These are phyloP conservation scores for Stratiomys singularior DNA, from an alignment of 2,888 invertebrate genomes.

Conservation along the genomic window DNA sequence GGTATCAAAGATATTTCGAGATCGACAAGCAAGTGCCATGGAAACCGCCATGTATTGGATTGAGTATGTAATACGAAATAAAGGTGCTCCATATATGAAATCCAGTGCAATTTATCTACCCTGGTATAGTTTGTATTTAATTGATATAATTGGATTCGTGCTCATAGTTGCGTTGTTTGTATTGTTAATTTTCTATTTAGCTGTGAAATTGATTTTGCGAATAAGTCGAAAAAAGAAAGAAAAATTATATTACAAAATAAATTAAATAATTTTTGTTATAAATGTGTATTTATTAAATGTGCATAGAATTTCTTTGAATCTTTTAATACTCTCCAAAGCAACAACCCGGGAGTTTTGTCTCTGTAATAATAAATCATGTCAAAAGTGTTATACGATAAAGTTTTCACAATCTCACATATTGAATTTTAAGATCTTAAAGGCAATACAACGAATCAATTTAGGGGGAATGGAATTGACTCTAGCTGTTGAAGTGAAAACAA, in stretches of 20 bases:
- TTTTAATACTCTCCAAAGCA: too few relatives aligned
- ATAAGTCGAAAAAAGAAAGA: conserved; percentile 11
- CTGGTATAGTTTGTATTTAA: conserved; percentile 61
- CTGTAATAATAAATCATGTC: too few relatives aligned
- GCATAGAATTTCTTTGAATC: too few relatives aligned
- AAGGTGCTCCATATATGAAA: conserved; percentile 61
- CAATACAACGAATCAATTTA: too few relatives aligned
- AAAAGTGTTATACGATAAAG: too few relatives aligned
- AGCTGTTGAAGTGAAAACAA: too few relatives aligned
- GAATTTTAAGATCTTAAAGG: too few relatives aligned
- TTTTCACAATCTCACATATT: too few relatives aligned
- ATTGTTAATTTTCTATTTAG: conserved; percentile 13
- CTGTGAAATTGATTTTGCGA: not conserved
- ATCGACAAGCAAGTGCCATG: conserved; percentile 62
- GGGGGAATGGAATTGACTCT: too few relatives aligned
- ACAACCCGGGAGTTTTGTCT: too few relatives aligned
- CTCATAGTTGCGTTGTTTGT: conserved; percentile 50
- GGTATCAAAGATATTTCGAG: conserved; percentile 61
- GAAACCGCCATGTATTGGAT: conserved; percentile 65
- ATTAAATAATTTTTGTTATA: conserved; percentile 4
- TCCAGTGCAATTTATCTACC: conserved; percentile 59
- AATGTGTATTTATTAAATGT: not conserved
- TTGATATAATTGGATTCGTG: conserved; percentile 65
- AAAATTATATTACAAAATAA: conserved; percentile 41
- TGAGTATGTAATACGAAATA: conserved; percentile 63